These are phyloP conservation scores for Oscheius sp. DNA, from an alignment of 2,888 invertebrate genomes.

Conservation along the genomic window DNA sequence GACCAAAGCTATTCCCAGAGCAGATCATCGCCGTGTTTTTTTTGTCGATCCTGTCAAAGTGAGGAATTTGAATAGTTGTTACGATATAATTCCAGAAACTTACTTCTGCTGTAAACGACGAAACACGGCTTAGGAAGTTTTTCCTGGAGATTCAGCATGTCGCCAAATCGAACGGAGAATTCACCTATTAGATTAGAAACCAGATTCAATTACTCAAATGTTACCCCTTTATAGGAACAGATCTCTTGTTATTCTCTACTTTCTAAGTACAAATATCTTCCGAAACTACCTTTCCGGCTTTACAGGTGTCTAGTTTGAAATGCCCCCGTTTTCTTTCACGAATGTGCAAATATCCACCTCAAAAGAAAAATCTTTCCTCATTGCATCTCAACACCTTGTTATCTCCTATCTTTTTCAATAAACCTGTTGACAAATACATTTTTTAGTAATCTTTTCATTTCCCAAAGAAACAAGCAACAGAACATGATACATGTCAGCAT, in stretches of 20 bases:
- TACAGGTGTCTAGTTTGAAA: conserved; percentile 8
- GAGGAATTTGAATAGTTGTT: too few species aligned
- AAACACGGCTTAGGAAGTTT: too few species aligned
- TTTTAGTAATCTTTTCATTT: not conserved
- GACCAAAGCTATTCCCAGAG: not conserved
- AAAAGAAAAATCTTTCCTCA: not conserved
- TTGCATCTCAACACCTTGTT: not conserved
- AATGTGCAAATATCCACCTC: not conserved
- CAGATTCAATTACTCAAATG: too few species aligned
- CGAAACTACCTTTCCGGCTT: conserved; percentile 2
- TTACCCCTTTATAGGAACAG: not conserved
- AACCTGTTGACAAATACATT: not conserved
- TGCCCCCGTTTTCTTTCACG: not conserved
- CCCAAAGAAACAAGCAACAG: not conserved
- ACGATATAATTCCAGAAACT: too few species aligned
- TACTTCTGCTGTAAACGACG: too few species aligned
- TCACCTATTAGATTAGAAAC: too few species aligned
- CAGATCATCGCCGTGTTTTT: conserved; percentile 7
- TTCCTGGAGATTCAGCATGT: too few species aligned
- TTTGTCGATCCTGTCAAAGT: not conserved
- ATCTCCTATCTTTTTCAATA: not conserved
- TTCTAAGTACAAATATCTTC: not conserved
- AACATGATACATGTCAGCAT: conserved; percentile 6
- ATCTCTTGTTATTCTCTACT: not conserved
- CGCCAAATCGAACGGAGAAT: too few species aligned